Evolutionary conservation across 2,113 vertebrate species (phyloP).

Genomic region (Misgurnus anguillicaudatus): DNA sequence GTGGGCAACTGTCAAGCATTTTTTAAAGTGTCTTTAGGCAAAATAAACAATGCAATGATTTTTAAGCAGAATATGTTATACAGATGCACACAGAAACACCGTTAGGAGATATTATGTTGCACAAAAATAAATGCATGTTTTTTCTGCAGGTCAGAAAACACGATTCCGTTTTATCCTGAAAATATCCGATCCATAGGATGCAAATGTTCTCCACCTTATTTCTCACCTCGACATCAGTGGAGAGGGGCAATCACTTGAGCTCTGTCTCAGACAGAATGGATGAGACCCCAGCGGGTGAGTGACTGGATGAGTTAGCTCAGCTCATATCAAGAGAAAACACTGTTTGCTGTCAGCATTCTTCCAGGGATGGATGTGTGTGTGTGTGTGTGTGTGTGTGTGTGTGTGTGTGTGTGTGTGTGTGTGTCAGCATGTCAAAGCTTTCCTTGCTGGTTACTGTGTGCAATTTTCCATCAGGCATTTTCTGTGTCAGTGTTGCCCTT

Average conservation of each 20-base stretch:
- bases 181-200: not conserved
- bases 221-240: not conserved
- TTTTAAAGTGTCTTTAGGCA: too few relatives aligned
- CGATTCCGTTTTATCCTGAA: not conserved
- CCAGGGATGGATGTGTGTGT: conserved; percentile 11
- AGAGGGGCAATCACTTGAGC: conserved; percentile 1
- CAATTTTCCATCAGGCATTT: not conserved
- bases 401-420: conserved; percentile 37
- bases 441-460: not conserved
- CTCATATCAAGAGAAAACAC: not conserved
- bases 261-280: conserved; percentile 8
- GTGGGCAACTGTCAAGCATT: too few relatives aligned
- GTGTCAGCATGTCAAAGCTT: conserved; percentile 23
- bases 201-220: not conserved
- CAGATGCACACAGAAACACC: too few relatives aligned
- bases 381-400: conserved; percentile 32
- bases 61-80: too few relatives aligned
- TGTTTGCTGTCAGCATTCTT: conserved; percentile 13
- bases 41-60: too few relatives aligned
- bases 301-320: conserved; percentile 18
- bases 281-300: conserved; percentile 15
- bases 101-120: not conserved
- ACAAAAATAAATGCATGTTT: not conserved
- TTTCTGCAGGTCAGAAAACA: not conserved
- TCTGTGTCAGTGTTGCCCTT: not conserved